These are phyloP conservation scores for Oegoconia quadripuncta DNA, from an alignment of 2,888 invertebrate species.

Conservation along the genomic window DNA sequence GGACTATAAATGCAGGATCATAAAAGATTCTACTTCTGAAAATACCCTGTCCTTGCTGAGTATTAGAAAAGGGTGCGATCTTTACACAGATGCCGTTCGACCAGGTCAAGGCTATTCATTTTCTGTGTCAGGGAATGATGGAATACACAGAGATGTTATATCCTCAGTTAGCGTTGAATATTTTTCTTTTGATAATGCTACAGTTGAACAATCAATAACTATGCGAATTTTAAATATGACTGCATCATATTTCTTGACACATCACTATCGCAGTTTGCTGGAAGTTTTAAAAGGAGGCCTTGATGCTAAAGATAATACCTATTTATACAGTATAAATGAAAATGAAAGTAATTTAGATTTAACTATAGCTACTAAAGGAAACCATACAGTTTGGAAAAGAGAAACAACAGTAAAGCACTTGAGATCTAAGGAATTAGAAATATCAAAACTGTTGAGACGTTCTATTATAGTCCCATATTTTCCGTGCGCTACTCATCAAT, in stretches of 20 bases:
- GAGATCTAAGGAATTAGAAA: slow-evolving; percentile 81
- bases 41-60: slow-evolving; percentile 79
- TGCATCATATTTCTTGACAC: slow-evolving; percentile 86
- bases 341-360: slow-evolving; percentile 82
- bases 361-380: slow-evolving; percentile 82
- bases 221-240: slow-evolving; percentile 86
- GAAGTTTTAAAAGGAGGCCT: slow-evolving; percentile 85
- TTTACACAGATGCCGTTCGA: slow-evolving; percentile 86
- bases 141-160: slow-evolving; percentile 90
- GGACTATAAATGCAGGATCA: slow-evolving; percentile 91
- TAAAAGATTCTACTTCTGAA: slow-evolving; percentile 83
- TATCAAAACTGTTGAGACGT: slow-evolving; percentile 81
- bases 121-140: slow-evolving; percentile 93
- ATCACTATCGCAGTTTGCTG: slow-evolving; percentile 86
- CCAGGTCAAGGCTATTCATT: slow-evolving; percentile 87
- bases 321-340: slow-evolving; percentile 87
- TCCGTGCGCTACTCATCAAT: slow-evolving; percentile 85
- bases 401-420: slow-evolving; percentile 83
- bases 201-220: slow-evolving; percentile 90
- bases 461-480: slow-evolving; percentile 85
- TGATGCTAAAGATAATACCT: slow-evolving; percentile 81
- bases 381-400: slow-evolving; percentile 81
- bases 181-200: slow-evolving; percentile 87
- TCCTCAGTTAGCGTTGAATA: slow-evolving; percentile 93
- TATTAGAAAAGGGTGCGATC: slow-evolving; percentile 88